Base-by-base conservation (phyloP, 1,140 invertebrate genomes). In the Meloidogyne hapla region DNA sequence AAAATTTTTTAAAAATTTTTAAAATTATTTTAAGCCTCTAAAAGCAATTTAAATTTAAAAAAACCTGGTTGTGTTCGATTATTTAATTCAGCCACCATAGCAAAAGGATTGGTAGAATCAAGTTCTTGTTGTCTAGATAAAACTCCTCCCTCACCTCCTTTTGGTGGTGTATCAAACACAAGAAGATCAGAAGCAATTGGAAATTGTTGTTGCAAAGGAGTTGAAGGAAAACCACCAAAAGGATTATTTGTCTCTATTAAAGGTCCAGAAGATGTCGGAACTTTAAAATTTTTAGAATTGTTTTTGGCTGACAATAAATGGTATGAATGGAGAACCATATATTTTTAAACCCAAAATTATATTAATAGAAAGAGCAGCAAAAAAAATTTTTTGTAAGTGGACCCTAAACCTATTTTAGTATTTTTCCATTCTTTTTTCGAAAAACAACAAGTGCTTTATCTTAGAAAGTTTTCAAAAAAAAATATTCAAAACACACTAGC, bases 181-280 rank as follows among this genome's bases (percentile, higher is more conserved):
- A 62, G 25, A 66, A 75, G 71, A 69, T 78, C 62, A 69, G 70
- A 38, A 38, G 72, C 61, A 42, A 25, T 38, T 28, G 28, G 18
- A 28, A 56, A 64, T 13, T 38, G 63, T 21, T 21, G 48, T 23
- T 38, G 23, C 38, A 65, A 23, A n/a, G n/a, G 23, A 45, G 61
- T 62, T 18, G n/a, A 25, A 33, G 63, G 28, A 62, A 66, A 38
- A 33, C 61, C 56, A 40, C 10, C 67, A 40, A 68, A 81, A 12
- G 77, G 73, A 74, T 48, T 69, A 48, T 18, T 68, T 45, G 56
- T 28, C 23, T 26, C 61, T 25, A 62, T 78, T 69, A 75, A 80
- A 79, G 13, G 83, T 15, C 45, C 77, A 63, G 48, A 85, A n/a
- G 13, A 85, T 65, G 67, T 83, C 69, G 67, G 71, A n/a, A 38